Evolutionary conservation across 2,113 vertebrate genomes (phyloP).

Genomic region (Lepisosteus osseus): DNA sequence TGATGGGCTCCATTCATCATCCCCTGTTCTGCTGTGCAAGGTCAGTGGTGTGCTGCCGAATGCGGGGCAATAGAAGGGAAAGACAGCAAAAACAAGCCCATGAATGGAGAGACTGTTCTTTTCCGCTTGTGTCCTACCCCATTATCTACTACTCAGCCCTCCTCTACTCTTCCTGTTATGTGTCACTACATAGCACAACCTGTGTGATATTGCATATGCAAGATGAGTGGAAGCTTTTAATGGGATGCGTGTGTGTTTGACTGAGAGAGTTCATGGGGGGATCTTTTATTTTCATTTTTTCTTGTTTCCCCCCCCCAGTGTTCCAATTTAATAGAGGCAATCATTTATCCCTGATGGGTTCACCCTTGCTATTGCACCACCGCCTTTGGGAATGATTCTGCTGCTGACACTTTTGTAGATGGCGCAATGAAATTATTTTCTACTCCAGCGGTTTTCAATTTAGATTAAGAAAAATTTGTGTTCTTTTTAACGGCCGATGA

Average conservation of each 20-base stretch:
- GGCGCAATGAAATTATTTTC: slow-evolving; percentile 81
- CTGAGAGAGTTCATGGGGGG: not conserved
- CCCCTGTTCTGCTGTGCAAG: too few relatives aligned
- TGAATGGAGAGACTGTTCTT: too few relatives aligned
- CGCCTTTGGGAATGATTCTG: slow-evolving; percentile 8
- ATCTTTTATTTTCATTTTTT: not conserved
- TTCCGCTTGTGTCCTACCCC: too few relatives aligned
- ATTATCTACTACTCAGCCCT: not conserved
- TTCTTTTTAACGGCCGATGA: slow-evolving; percentile 47
- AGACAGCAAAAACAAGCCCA: too few relatives aligned
- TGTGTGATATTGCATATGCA: not conserved
- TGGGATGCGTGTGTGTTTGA: too few relatives aligned
- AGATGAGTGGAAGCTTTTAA: not conserved
- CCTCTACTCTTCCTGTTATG: not conserved
- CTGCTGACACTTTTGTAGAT: slow-evolving; percentile 38
- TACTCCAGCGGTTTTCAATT: slow-evolving; percentile 85
- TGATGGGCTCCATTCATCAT: too few relatives aligned
- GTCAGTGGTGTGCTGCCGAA: too few relatives aligned
- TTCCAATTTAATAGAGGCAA: slow-evolving; percentile 23
- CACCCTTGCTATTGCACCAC: slow-evolving; percentile 10
- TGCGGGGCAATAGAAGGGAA: too few relatives aligned
- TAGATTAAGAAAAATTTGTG: slow-evolving; percentile 81
- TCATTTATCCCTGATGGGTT: slow-evolving; percentile 26
- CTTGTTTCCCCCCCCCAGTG: not conserved
- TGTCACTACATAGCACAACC: not conserved